These are phyloP conservation scores for Listrodromus nycthemerus DNA, from an alignment of 2,888 invertebrate species.

Conservation along the genomic window DNA sequence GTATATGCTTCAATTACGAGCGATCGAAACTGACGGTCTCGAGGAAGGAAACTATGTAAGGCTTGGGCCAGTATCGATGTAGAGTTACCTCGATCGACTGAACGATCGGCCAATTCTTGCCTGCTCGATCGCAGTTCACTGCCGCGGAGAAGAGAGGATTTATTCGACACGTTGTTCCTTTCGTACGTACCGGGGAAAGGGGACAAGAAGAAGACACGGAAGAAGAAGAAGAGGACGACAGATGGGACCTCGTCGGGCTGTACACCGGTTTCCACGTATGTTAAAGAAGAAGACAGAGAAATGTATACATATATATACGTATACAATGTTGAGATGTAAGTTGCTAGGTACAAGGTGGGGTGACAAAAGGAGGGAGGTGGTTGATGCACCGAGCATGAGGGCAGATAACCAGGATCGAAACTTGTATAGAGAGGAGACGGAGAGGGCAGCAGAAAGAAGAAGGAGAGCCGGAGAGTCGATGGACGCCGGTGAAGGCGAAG, in stretches of 20 bases:
- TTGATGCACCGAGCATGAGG: conserved; percentile 11
- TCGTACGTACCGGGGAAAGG: conserved; percentile 63
- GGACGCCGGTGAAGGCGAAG: conserved; percentile 70
- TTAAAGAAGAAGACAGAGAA: conserved; percentile 22
- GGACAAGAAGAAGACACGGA: conserved; percentile 58
- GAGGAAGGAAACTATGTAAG: conserved; percentile 17
- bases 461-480: conserved; percentile 64
- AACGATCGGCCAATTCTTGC: conserved; percentile 41
- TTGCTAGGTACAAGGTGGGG: background rate
- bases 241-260: background rate
- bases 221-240: conserved; percentile 38
- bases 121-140: conserved; percentile 20
- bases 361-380: background rate
- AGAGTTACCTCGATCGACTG: conserved; percentile 55
- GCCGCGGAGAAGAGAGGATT: conserved; percentile 48
- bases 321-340: conserved; percentile 1
- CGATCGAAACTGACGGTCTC: conserved; percentile 7
- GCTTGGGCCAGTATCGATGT: conserved; percentile 27
- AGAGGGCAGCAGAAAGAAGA: conserved; percentile 42
- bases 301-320: background rate
- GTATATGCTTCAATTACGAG: conserved; percentile 8
- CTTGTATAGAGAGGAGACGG: conserved; percentile 18
- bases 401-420: conserved; percentile 31
- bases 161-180: conserved; percentile 62
- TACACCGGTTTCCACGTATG: conserved; percentile 25